These are phyloP conservation scores for Notothenia coriiceps DNA, from an alignment of 2,113 vertebrate species.

Conservation along the genomic window DNA sequence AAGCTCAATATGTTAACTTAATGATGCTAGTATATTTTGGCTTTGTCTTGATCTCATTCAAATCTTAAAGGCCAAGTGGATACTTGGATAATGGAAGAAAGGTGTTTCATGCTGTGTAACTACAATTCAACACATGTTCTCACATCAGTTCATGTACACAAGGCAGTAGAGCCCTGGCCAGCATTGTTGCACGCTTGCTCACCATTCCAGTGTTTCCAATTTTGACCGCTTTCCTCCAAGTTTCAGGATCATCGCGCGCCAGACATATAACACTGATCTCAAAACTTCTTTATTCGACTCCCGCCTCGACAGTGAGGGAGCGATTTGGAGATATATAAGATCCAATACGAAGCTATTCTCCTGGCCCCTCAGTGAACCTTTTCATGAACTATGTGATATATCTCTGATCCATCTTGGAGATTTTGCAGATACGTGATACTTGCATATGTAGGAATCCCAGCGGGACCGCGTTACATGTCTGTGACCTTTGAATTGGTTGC, in stretches of 20 bases:
- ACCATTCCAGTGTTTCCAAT: constrained; percentile 18
- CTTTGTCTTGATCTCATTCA: neutral
- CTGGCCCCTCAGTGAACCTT: constrained; percentile 50
- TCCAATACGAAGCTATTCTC: constrained; percentile 17
- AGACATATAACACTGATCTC: constrained; percentile 20
- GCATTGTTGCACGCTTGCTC: neutral
- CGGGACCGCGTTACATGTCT: constrained; percentile 46
- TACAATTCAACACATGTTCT: constrained; percentile 36
- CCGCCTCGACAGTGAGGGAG: constrained; percentile 21
- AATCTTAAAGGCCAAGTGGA: constrained; percentile 16
- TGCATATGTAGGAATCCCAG: constrained; percentile 60
- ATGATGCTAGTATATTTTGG: neutral
- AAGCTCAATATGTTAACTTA: neutral
- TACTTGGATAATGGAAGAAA: constrained; percentile 21
- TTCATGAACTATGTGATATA: constrained; percentile 62
- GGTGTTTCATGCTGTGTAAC: constrained; percentile 10
- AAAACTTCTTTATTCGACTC: constrained; percentile 32
- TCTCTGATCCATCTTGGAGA: constrained; percentile 72
- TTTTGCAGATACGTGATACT: constrained; percentile 73
- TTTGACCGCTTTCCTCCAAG: constrained; percentile 26
- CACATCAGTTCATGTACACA: constrained; percentile 14
- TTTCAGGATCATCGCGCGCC: constrained; percentile 32
- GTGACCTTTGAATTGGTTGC: constrained; percentile 50
- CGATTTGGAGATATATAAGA: constrained; percentile 12
- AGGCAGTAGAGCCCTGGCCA: constrained; percentile 7